These are phyloP conservation scores for Palythoa grandiflora DNA, from an alignment of 92 coral and sea anemone genomes.

Conservation along the genomic window DNA sequence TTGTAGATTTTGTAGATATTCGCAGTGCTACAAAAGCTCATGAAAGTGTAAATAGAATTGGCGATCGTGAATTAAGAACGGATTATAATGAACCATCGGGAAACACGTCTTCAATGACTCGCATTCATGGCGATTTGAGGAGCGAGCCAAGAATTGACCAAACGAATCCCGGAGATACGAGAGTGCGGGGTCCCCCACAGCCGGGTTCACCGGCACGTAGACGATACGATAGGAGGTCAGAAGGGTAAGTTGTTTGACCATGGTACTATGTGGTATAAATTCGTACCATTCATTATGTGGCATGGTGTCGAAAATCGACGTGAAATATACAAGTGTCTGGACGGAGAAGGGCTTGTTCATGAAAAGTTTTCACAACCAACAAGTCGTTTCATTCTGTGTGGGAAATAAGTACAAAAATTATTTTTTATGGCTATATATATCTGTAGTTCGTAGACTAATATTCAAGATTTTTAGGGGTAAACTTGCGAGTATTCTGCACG, in stretches of 20 bases:
- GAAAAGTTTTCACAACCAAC: not conserved
- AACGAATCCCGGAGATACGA: conserved; percentile 53
- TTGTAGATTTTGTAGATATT: conserved; percentile 99
- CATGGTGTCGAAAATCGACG: conserved; percentile 19
- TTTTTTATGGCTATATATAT: conserved; percentile 20
- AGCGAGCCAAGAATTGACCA: conserved; percentile 45
- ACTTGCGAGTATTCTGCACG: not conserved
- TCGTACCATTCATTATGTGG: not conserved
- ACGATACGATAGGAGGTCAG: conserved; percentile 91
- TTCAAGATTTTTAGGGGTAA: not conserved
- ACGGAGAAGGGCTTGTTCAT: not conserved
- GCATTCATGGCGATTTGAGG: conserved; percentile 68
- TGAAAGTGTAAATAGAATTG: conserved; percentile 92
- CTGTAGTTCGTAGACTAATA: conserved; percentile 8
- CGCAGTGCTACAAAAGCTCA: conserved; percentile 99
- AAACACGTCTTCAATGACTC: conserved; percentile 75
- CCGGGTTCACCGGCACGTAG: conserved; percentile 85
- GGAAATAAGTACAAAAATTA: not conserved
- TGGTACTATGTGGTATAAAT: conserved; percentile 1
- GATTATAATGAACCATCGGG: conserved; percentile 98
- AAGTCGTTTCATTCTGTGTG: not conserved
- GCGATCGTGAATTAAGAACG: conserved; percentile 96
- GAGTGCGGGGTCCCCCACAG: conserved; percentile 62
- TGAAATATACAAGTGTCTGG: conserved; percentile 14
- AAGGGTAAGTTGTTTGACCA: conserved; percentile 88